A percentile compares a stretch with the other conserved stretches of the same genome.
These are phyloP conservation scores for Coenobita brevimanus DNA, from an alignment of 1,140 invertebrate species.

Conservation along the genomic window DNA sequence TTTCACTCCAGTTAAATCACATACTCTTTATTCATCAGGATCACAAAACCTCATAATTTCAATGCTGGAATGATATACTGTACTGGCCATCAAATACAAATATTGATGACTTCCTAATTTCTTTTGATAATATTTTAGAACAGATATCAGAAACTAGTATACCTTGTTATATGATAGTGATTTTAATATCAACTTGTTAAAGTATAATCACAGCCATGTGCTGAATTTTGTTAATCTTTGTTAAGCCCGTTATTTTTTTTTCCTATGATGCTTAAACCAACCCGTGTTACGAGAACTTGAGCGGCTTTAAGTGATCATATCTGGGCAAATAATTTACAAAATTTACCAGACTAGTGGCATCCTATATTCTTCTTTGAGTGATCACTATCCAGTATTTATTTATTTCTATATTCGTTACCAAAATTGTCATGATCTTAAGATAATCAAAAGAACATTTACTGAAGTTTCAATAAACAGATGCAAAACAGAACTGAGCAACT, in stretches of 20 bases:
- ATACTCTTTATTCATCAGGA: conserved; percentile 11
- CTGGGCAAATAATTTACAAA: not conserved
- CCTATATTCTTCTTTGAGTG: too few relatives aligned
- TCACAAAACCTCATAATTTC: not conserved
- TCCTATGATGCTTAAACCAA: too few relatives aligned
- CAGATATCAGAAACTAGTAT: too few relatives aligned
- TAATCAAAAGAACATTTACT: conserved; percentile 14
- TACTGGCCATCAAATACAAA: not conserved
- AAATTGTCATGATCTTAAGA: not conserved
- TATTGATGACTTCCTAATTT: not conserved
- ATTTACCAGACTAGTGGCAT: not conserved
- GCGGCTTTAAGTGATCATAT: not conserved
- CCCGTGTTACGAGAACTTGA: too few relatives aligned
- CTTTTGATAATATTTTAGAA: not conserved
- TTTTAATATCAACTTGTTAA: too few relatives aligned
- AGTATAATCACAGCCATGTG: too few relatives aligned
- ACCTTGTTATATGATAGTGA: too few relatives aligned
- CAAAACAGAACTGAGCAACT: not conserved
- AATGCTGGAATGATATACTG: not conserved
- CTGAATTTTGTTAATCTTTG: not conserved
- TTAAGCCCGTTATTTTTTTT: not conserved
- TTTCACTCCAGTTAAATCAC: not conserved
- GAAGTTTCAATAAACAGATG: not conserved
- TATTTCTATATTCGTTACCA: too few relatives aligned
- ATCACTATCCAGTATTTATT: too few relatives aligned